Evolutionary conservation across 2,888 invertebrate species (phyloP).

Genomic region (Gymnocheta viridis): DNA sequence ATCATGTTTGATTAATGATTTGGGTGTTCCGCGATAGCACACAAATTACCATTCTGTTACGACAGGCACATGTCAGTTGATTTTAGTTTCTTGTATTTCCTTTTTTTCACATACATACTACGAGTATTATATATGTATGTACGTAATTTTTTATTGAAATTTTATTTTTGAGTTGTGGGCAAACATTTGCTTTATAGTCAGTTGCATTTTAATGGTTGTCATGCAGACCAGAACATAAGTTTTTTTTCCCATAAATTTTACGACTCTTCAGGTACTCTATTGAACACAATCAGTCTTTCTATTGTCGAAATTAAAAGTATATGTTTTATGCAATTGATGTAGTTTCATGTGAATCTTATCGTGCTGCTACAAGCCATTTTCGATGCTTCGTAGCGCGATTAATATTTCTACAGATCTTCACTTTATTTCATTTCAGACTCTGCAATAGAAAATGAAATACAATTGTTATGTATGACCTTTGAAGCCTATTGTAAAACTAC

Average conservation of each 20-base stretch:
- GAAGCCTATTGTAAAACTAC: too few relatives aligned
- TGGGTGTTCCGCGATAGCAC: conserved; percentile 74
- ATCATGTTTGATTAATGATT: conserved; percentile 76
- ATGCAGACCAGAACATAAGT: not conserved
- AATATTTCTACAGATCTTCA: too few relatives aligned
- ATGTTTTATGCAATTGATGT: too few relatives aligned
- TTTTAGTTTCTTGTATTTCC: conserved; percentile 44
- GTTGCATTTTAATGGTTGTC: conserved; percentile 27
- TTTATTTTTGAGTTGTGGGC: conserved; percentile 37
- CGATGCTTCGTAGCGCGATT: too few relatives aligned
- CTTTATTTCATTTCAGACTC: too few relatives aligned
- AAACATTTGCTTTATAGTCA: conserved; percentile 36
- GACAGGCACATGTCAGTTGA: conserved; percentile 77
- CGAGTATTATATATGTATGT: not conserved
- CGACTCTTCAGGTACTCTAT: not conserved
- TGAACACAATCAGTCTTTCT: not conserved
- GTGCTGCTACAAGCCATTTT: too few relatives aligned
- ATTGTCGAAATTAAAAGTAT: not conserved
- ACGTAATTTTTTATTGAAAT: not conserved
- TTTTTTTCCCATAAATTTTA: not conserved
- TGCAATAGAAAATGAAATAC: too few relatives aligned
- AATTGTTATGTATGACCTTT: too few relatives aligned
- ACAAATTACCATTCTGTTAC: conserved; percentile 77
- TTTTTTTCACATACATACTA: not conserved
- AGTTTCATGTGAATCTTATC: too few relatives aligned